Base-by-base conservation (phyloP, 2,113 vertebrate species). In the Myrmecophaga tridactyla region DNA sequence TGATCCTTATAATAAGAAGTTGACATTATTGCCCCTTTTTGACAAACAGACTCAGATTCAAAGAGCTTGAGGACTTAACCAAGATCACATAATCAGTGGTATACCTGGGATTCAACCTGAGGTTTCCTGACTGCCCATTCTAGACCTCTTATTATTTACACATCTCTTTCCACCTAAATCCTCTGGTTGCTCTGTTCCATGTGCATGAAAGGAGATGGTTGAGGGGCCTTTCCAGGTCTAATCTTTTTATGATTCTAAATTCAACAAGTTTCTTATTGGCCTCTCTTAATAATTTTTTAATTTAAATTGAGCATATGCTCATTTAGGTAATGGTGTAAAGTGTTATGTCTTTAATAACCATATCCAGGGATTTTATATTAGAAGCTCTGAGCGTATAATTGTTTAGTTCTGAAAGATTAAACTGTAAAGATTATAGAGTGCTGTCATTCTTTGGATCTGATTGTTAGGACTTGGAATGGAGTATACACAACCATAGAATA, bases 361-460 rank as follows among this genome's bases (percentile, higher is more conserved):
- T 69, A 75, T 69, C 41, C 78, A 91, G 31, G 62, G n/a, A 86
- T 17, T 92, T 92, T 94, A 67, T 90, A 86, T 88, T 90, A 93
- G 76, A 96, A 77, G 25, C 56, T 89, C 39, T 88, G n/a, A 73
- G 56, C 72, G 72, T 84, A 36, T 78, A 7, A 20, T 60, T 34
- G 87, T 77, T 94, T 70, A 82, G 20, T 89, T 96, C 92, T 81
- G 39, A 86, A 89, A 75, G 48, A 34, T 92, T 86, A 86, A n/a
- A 80, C 58, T 13, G 65, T 93, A 69, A 48, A 80, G 6, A 75
- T 89, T 80, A 86, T 65, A 1, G 34, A 67, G 34, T 63, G 10
- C 65, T 27, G 53, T 58, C n/a, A 58, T 95, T 70, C 62, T 36
- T 56, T 85, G 53, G 27, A 34, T 89, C 3, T 39, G 27, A 69